Conservation (phyloP, 2,113 vertebrate genomes). For the Cottus gobio region DNA sequence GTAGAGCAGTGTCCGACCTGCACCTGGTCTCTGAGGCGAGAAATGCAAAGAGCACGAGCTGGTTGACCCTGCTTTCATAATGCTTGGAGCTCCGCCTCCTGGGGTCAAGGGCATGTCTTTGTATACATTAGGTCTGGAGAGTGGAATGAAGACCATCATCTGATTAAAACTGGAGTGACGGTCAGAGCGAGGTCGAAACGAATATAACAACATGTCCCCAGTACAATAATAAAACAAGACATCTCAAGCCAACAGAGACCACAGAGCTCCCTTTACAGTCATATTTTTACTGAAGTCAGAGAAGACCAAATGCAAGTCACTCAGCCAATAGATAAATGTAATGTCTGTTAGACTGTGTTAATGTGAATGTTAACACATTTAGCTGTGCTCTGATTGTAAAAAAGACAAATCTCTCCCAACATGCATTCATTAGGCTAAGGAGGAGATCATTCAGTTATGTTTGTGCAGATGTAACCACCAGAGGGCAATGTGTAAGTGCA, state of each 20-base stretch:
- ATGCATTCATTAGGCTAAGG: constrained; percentile 13
- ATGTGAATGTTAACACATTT: constrained; percentile 9
- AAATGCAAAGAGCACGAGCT: too few species aligned
- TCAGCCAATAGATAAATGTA: neutral
- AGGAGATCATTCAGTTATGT: neutral
- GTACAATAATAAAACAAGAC: constrained; percentile 30
- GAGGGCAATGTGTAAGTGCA: constrained; percentile 67
- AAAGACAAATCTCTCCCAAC: neutral
- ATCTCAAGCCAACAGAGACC: constrained; percentile 31
- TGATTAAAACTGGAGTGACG: neutral
- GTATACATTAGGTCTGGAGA: neutral
- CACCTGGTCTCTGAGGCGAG: neutral
- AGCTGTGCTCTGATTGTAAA: constrained; percentile 1
- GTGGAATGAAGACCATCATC: neutral
- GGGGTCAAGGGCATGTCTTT: neutral
- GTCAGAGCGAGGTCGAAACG: neutral
- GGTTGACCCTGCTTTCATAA: neutral
- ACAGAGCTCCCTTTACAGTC: constrained; percentile 20
- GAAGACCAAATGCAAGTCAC: constrained; percentile 19
- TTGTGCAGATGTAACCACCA: constrained; percentile 49
- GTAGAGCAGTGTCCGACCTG: too few species aligned
- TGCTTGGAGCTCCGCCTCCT: neutral
- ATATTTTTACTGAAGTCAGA: neutral
- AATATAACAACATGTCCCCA: constrained; percentile 36
- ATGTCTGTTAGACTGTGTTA: neutral